Evolutionary conservation across 2,797 vertebrate genomes (phyloP).

Genomic region (Prionace glauca): DNA sequence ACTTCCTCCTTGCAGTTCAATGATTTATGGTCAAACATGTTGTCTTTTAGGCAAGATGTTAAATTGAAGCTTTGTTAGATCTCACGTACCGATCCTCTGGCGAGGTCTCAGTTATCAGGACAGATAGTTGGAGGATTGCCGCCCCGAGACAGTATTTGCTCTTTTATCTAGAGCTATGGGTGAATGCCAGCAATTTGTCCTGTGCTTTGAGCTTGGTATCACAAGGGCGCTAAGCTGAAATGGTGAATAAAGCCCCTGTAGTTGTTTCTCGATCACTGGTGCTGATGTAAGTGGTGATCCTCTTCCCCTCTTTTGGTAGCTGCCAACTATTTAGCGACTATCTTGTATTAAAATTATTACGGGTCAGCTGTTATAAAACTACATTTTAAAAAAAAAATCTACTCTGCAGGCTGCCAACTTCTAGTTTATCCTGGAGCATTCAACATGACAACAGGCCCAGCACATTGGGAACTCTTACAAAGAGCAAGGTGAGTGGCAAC

Average conservation of each 20-base stretch:
- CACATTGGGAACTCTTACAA: conserved; percentile 94
- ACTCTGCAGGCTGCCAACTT: conserved; percentile 75
- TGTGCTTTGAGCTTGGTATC: neutral
- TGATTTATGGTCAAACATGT: too few species aligned
- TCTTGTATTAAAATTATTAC: neutral
- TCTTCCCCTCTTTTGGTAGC: neutral
- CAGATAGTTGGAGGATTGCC: neutral
- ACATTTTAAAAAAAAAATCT: neutral
- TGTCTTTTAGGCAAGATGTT: neutral
- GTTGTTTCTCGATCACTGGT: neutral
- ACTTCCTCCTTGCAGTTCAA: too few species aligned
- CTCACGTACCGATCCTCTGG: neutral
- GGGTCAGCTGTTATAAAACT: neutral
- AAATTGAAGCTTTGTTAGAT: neutral
- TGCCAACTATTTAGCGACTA: neutral
- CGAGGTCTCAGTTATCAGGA: neutral
- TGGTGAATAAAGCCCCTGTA: neutral
- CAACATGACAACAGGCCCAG: conserved; percentile 94
- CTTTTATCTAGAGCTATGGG: too few species aligned
- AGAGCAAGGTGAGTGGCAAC: conserved; percentile 69
- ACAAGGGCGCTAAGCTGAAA: neutral
- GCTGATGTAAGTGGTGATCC: neutral
- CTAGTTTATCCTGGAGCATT: conserved; percentile 93
- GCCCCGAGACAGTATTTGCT: neutral
- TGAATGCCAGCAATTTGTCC: neutral